Evolutionary conservation across 2,888 invertebrate species (phyloP), one percentile per base, ranked within the genome.

Genomic region (Dendrolimus pini): DNA sequence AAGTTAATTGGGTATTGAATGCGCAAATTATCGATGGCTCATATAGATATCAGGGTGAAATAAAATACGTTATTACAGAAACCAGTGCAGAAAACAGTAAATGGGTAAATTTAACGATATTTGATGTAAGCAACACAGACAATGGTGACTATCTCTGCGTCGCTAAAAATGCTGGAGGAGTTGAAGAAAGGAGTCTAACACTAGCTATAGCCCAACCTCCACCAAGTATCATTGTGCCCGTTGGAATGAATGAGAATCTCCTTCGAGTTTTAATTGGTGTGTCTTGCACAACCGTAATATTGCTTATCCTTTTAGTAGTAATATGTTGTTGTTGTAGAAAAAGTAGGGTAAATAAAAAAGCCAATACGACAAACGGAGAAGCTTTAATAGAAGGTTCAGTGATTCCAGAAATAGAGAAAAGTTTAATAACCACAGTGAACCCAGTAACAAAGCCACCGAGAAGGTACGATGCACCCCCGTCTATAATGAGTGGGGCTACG

Each of bases 361-460:
- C 92, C 54, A 84, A 91, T 56, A 91, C 91, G 56, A 90, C 93
- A 0, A 94, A 93, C 62, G 94, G 93, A 8, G 93, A 95, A 65
- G 94, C 95, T 10, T 91, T 94, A 69, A 92, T 95, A 60, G 95
- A 95, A 76, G 94, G 94, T 1, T 95, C 95, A 1, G 94, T 95
- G 2, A 93, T 94, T 56, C 94, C 94, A 60, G 96, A 97, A 76
- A 96, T 96, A 92, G 96, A 96, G 77, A 96, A 97, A 80, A 95
- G 96, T 63, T 85, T 96, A 56, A 94, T 97, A 64, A 95, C 95
- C 2, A 95, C 96, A 57, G 95, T 96, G 41, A 96, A 96, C 84
- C 96, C 96, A 0, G 95, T 96, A 14, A 95, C 95, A 60, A 96
- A 97, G 74, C 96, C 96, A 0, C 96, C 96, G 7, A 89, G 96